Percentiles rank a stretch among this genome's conserved stretches.
Conservation (phyloP, 2,113 vertebrate species). For the Narcine bancroftii region DNA sequence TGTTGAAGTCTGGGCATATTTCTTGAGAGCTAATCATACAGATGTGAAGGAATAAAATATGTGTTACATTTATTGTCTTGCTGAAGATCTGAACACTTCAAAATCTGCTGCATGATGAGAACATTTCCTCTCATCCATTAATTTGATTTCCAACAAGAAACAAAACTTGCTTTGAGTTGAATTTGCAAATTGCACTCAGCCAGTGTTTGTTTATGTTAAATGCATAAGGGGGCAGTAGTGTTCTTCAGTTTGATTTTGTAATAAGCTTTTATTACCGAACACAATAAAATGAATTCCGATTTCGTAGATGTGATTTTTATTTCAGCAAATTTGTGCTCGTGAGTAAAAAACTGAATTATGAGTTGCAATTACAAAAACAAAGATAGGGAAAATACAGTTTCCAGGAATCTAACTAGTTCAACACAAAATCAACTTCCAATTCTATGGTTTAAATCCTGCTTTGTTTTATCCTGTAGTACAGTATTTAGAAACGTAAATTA, state of each 20-base stretch:
- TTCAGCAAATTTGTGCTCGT: not conserved
- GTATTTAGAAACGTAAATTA: constrained; percentile 1
- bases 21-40: not conserved
- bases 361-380: not conserved
- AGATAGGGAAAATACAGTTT: not conserved
- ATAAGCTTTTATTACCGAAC: not conserved
- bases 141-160: not conserved
- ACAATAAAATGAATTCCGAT: not conserved
- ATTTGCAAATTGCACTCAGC: not conserved
- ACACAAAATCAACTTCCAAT: not conserved
- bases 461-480: not conserved
- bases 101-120: not conserved
- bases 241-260: constrained; percentile 24
- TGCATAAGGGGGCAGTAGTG: constrained; percentile 16
- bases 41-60: not conserved
- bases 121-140: not conserved
- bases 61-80: not conserved
- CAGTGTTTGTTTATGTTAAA: not conserved
- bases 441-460: not conserved
- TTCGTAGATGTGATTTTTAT: not conserved
- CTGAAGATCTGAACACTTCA: not conserved
- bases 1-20: not conserved
- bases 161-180: not conserved
- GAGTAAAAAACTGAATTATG: not conserved
- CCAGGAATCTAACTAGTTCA: not conserved